phyloP scores from a whole-genome alignment of 1,140 invertebrate species.

The Wasmannia auropunctata region DNA sequence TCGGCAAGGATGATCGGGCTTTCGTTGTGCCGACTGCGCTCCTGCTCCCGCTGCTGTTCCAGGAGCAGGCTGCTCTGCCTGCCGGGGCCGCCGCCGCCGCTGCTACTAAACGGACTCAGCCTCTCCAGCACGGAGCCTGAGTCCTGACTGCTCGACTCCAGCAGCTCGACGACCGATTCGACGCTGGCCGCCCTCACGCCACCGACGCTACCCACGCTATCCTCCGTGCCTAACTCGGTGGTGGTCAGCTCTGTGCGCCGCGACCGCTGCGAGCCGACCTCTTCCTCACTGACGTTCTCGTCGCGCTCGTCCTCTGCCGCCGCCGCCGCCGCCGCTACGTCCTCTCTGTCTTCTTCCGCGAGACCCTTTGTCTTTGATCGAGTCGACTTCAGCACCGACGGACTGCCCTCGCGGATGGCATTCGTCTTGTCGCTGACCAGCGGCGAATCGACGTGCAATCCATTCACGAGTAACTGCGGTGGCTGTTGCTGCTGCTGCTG shows the following conservation, averaged over 20 bases:
- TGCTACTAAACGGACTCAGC: slow-evolving; percentile 81
- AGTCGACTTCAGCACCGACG: slow-evolving; percentile 37
- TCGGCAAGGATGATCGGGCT: slow-evolving; percentile 83
- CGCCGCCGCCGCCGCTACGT: slow-evolving; percentile 40
- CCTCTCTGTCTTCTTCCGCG: slow-evolving; percentile 46
- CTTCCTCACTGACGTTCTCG: slow-evolving; percentile 44
- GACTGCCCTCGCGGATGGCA: slow-evolving; percentile 47
- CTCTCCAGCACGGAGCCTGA: slow-evolving; percentile 84
- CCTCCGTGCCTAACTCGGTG: slow-evolving; percentile 66
- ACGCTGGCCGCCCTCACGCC: slow-evolving; percentile 61
- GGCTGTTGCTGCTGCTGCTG: slow-evolving; percentile 6
- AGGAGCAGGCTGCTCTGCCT: slow-evolving; percentile 80
- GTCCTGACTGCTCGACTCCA: slow-evolving; percentile 80
- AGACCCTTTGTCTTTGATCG: slow-evolving; percentile 46
- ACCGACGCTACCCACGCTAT: slow-evolving; percentile 60
- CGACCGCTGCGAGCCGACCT: slow-evolving; percentile 45
- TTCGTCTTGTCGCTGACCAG: slow-evolving; percentile 46
- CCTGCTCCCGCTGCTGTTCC: slow-evolving; percentile 82
- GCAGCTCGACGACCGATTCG: slow-evolving; percentile 73
- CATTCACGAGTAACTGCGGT: slow-evolving; percentile 65
- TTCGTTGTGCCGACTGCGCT: slow-evolving; percentile 83
- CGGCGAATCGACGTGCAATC: slow-evolving; percentile 62
- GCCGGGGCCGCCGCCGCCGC: slow-evolving; percentile 74
- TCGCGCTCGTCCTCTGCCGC: slow-evolving; percentile 33
- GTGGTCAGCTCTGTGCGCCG: slow-evolving; percentile 62